Conservation (phyloP, 2,113 vertebrate species). For the Oreocharis arfaki region DNA sequence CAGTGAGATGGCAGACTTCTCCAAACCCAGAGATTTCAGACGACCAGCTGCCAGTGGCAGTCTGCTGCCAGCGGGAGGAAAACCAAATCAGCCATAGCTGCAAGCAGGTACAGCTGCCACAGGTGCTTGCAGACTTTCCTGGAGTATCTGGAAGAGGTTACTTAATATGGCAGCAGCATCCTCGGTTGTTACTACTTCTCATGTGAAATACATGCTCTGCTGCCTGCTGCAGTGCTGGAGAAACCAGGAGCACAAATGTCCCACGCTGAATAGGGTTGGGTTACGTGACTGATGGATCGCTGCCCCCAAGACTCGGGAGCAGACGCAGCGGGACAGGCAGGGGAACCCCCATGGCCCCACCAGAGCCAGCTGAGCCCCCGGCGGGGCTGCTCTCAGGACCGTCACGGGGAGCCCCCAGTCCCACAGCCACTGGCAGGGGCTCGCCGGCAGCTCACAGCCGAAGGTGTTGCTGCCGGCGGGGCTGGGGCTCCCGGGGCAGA, state of each 20-base stretch:
- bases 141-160: not conserved
- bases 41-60: not conserved
- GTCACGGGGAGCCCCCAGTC: not conserved
- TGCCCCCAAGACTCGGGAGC: fast-evolving
- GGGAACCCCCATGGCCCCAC: fast-evolving
- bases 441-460: not conserved
- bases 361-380: not conserved
- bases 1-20: not conserved
- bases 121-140: not conserved
- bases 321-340: not conserved
- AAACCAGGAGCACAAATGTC: not conserved
- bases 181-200: fast-evolving
- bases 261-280: fast-evolving
- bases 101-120: not conserved
- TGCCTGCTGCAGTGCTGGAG: not conserved
- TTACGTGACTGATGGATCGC: fast-evolving
- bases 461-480: not conserved
- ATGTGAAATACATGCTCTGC: fast-evolving
- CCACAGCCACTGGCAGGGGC: fast-evolving
- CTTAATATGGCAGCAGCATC: fast-evolving
- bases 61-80: not conserved
- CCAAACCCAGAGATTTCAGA: not conserved
- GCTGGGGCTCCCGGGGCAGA: not conserved
- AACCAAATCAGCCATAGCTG: fast-evolving
- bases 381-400: fast-evolving